These are phyloP conservation scores for Microcebus griseorufus DNA, from an alignment of 2,113 vertebrate species.

Conservation along the genomic window DNA sequence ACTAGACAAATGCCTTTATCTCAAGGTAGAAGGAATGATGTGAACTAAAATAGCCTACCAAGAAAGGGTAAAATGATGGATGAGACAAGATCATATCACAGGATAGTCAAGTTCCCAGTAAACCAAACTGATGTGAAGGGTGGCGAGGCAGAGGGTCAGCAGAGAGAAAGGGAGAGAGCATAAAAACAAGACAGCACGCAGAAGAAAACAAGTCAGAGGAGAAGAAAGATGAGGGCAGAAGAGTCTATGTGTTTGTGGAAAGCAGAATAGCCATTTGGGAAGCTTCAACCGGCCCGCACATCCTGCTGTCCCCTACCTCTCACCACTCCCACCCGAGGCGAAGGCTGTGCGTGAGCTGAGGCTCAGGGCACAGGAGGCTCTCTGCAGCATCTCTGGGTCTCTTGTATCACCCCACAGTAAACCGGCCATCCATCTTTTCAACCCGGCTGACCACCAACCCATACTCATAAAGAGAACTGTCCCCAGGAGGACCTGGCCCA, in stretches of 20 bases:
- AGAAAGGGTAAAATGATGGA: neutral
- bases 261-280: neutral
- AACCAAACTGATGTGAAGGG: neutral
- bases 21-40: neutral
- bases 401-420: neutral
- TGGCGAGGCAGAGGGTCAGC: neutral
- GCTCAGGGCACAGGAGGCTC: neutral
- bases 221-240: neutral
- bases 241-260: neutral
- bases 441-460: neutral
- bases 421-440: neutral
- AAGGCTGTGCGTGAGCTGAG: neutral
- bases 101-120: neutral
- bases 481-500: neutral
- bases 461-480: neutral
- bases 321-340: neutral
- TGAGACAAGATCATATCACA: neutral
- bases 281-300: neutral
- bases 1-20: conserved; percentile 1
- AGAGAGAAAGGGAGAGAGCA: neutral
- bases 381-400: neutral
- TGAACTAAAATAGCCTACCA: neutral
- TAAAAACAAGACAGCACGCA: neutral
- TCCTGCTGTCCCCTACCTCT: neutral
- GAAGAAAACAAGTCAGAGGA: neutral